Conservation (phyloP, 2,888 invertebrate species). For the Synanthedon tipuliformis region DNA sequence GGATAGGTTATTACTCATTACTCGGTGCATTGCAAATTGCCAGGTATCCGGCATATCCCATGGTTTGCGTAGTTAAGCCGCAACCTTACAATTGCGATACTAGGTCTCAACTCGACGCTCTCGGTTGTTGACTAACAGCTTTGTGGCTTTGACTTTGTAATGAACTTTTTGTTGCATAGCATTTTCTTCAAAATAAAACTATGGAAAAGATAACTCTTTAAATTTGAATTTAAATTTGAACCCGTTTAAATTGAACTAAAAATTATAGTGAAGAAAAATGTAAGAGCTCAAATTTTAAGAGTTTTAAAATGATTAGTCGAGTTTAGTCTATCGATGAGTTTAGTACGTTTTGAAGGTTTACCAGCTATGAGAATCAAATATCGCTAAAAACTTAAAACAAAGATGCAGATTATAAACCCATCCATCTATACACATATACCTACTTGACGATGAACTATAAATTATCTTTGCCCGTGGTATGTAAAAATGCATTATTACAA, state of each 20-base stretch:
- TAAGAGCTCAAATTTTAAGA: no score
- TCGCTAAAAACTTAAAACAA: no score
- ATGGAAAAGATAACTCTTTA: no score
- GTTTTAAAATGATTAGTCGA: no score
- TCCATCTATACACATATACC: no score
- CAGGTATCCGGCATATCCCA: conserved; percentile 28
- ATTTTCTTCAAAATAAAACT: conserved; percentile 5
- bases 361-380: no score
- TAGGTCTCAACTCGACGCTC: conserved; percentile 11
- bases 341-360: no score
- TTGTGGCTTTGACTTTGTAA: neutral
- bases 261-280: no score
- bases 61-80: conserved; percentile 20
- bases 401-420: no score
- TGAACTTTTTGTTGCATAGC: neutral
- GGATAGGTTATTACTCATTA: conserved; percentile 25
- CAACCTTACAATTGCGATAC: conserved; percentile 16
- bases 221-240: no score
- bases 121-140: conserved; percentile 15
- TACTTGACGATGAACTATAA: conserved; percentile 19
- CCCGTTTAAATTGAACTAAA: no score
- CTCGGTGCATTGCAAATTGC: conserved; percentile 48
- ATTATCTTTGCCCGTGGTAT: conserved; percentile 24
- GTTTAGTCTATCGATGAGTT: no score
- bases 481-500: conserved; percentile 43